Evolutionary conservation across 1,140 invertebrate species (phyloP).

Genomic region (Brachionus paranguensis): DNA sequence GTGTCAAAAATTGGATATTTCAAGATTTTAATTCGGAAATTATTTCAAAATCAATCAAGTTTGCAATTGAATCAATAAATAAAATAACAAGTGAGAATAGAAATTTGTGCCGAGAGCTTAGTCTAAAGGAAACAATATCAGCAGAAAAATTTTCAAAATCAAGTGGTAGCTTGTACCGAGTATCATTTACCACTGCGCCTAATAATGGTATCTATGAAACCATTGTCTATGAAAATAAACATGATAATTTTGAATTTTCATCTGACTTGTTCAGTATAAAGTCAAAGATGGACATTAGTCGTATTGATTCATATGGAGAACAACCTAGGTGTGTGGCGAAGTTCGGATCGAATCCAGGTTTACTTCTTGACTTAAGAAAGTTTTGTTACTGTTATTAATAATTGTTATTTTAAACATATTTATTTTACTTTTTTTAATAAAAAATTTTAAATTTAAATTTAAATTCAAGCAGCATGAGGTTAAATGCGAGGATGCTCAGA

Average conservation of each 20-base stretch:
- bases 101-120: conserved; percentile 62
- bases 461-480: too few species aligned
- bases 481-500: too few species aligned
- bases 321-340: conserved; percentile 2
- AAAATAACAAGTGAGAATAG: conserved; percentile 60
- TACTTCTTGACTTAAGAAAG: background rate
- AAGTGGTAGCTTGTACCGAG: conserved; percentile 65
- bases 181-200: conserved; percentile 70
- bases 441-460: background rate
- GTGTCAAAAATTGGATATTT: conserved; percentile 67
- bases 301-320: conserved; percentile 74
- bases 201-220: conserved; percentile 70
- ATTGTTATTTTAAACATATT: background rate
- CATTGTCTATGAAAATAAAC: conserved; percentile 63
- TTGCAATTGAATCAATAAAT: conserved; percentile 64
- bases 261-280: conserved; percentile 63
- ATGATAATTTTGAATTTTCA: conserved; percentile 39
- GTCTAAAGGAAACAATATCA: conserved; percentile 63
- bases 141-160: conserved; percentile 64
- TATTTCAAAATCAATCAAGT: conserved; percentile 56
- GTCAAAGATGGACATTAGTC: conserved; percentile 68
- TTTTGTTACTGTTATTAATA: conserved; percentile 6
- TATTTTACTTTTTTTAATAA: background rate
- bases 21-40: conserved; percentile 48
- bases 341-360: background rate